Base-by-base conservation (phyloP, 1,140 invertebrate species). In the Heliconius congener region DNA sequence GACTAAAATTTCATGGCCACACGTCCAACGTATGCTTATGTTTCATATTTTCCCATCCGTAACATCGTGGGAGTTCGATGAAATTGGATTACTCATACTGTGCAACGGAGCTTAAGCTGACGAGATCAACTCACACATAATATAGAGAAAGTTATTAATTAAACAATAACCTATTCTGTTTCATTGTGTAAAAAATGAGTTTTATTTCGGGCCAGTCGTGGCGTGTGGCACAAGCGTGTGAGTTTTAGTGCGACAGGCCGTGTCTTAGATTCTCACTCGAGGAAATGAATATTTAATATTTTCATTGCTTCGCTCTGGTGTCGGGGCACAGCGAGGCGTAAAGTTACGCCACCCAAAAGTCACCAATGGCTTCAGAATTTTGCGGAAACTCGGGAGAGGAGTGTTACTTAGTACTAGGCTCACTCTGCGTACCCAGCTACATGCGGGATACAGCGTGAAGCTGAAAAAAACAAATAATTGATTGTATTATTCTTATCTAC, bases 31-130 rank as follows among this genome's bases (percentile, higher is more conserved):
- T 66, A 66, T 71, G 73, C 73, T 71, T 79, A 71, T 78, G 77
- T 55, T 74, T 73, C 55, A 79, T 79, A 74, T 79, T 79, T 74
- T 55, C 73, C 73, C 77, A 52, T 50, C 57, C 77, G 77, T 74
- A 74, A 70, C 55, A 50, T 52, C 23, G 73, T 46, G 46, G 42
- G 30, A 71, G 66, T 52, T 57, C 77, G 72, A 27, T 52, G 57
- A 74, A 74, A 79, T 74, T 73, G 77, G 55, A 79, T 78, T 73
- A 71, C 46, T 71, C 42, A 50, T 79, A 37, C 57, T 37, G 73
- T 70, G 77, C 75, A 79, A 27, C 30, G 55, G 73, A 74, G 42
- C 57, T 71, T 19, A n/a, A 72, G 37, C 34, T 42, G 37, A 39
- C 71, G 71, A 66, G 11, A 66, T 66, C 60, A 30, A 66, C 60